A percentile compares a stretch with the other conserved stretches of the same genome.
Evolutionary conservation across 2,797 vertebrate genomes (phyloP).

Genomic region (Acrossocheilus fasciatus): DNA sequence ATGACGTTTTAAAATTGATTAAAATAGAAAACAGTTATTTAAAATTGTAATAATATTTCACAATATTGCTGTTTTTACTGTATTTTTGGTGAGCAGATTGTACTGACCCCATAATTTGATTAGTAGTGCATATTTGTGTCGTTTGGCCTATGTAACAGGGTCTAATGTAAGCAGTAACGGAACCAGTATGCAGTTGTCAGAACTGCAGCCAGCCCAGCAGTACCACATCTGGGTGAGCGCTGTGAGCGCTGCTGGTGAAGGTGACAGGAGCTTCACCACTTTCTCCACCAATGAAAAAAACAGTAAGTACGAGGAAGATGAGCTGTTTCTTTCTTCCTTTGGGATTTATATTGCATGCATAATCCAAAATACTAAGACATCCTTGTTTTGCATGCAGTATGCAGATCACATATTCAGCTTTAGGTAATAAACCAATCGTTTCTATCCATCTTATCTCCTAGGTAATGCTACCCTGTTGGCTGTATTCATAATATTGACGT

Average conservation of each 20-base stretch:
- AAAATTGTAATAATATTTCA: background rate
- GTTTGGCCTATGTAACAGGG: slow-evolving; percentile 60
- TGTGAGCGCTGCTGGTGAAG: slow-evolving; percentile 69
- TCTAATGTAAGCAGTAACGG: slow-evolving; percentile 58
- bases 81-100: background rate
- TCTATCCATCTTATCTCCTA: slow-evolving; percentile 8
- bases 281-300: slow-evolving; percentile 56
- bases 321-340: background rate
- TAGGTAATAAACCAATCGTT: background rate
- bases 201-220: slow-evolving; percentile 63
- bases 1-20: background rate
- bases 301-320: slow-evolving; percentile 12
- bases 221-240: slow-evolving; percentile 75
- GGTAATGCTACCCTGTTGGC: background rate
- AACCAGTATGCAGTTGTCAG: slow-evolving; percentile 45
- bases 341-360: background rate
- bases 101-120: background rate
- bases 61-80: background rate
- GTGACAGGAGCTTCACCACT: slow-evolving; percentile 51
- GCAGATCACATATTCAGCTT: background rate
- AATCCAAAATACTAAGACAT: background rate
- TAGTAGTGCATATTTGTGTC: slow-evolving; percentile 1
- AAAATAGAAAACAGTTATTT: background rate
- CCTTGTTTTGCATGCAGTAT: background rate
- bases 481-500: background rate